Percentiles rank a stretch among this genome's conserved stretches.
These are phyloP conservation scores for Axea sp. DNA, from an alignment of 2,888 invertebrate species.

Conservation along the genomic window DNA sequence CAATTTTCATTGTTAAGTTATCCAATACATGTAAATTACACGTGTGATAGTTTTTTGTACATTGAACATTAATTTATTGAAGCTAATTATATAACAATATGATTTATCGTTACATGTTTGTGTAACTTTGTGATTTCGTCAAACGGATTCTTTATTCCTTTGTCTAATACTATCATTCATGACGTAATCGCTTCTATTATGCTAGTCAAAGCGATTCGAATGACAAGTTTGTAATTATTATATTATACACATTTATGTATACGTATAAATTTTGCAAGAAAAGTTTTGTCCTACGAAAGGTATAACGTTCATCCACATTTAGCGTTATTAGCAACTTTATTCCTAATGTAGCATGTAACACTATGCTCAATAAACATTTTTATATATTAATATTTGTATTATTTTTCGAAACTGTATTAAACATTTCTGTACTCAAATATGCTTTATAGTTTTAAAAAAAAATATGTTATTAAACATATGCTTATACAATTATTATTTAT, in stretches of 20 bases:
- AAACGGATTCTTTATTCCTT: conserved; percentile 38
- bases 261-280: conserved; percentile 65
- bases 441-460: no score
- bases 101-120: conserved; percentile 43
- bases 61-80: conserved; percentile 63
- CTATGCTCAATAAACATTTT: conserved; percentile 78
- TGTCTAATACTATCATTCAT: conserved; percentile 66
- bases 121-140: conserved; percentile 55
- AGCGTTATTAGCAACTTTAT: conserved; percentile 68
- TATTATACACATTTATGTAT: conserved; percentile 62
- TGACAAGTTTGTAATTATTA: conserved; percentile 69
- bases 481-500: no score
- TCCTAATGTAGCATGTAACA: conserved; percentile 75
- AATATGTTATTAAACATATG: no score
- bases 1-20: conserved; percentile 41
- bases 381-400: conserved; percentile 71
- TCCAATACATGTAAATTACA: conserved; percentile 35
- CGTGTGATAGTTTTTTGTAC: conserved; percentile 59
- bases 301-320: conserved; percentile 67
- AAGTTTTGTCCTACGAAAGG: conserved; percentile 69
- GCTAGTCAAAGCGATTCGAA: conserved; percentile 76
- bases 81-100: conserved; percentile 7
- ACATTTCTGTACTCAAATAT: no score
- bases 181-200: conserved; percentile 72
- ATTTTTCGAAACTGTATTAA: background rate